A percentile compares a stretch with the other conserved stretches of the same genome.
These are phyloP conservation scores for Poeciliopsis prolifica DNA, from an alignment of 2,113 vertebrate genomes.

Conservation along the genomic window DNA sequence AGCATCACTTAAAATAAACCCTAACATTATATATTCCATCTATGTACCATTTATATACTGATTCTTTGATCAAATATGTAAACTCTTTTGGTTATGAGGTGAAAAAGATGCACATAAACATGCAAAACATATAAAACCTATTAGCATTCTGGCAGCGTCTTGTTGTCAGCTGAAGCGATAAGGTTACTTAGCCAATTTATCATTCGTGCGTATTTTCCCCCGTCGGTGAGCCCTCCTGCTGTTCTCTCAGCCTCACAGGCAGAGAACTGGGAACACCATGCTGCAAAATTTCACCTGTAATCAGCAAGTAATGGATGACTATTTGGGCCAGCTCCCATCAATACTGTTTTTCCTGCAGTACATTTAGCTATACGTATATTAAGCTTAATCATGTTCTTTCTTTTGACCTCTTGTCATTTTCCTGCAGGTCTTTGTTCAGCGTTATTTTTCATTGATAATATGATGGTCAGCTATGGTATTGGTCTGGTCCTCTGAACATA, in stretches of 20 bases:
- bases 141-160: constrained; percentile 58
- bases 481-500: constrained; percentile 35
- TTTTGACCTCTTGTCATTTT: constrained; percentile 12
- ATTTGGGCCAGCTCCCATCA: constrained; percentile 19
- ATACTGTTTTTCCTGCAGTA: constrained; percentile 34
- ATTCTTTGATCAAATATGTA: neutral
- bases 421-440: constrained; percentile 4
- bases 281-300: constrained; percentile 36
- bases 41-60: neutral
- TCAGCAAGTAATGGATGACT: constrained; percentile 26
- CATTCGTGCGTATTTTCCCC: constrained; percentile 56
- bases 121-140: constrained; percentile 35
- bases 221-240: constrained; percentile 47
- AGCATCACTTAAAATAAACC: neutral
- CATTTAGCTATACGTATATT: constrained; percentile 11
- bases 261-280: constrained; percentile 31
- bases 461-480: constrained; percentile 9
- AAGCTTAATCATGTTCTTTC: constrained; percentile 17
- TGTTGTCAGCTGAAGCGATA: constrained; percentile 43
- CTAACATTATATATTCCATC: neutral
- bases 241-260: constrained; percentile 38
- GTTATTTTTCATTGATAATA: constrained; percentile 31
- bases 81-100: constrained; percentile 4
- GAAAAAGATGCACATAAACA: constrained; percentile 10
- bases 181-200: constrained; percentile 66